phyloP scores from a whole-genome alignment of 2,113 vertebrate species.

The Parus major region DNA sequence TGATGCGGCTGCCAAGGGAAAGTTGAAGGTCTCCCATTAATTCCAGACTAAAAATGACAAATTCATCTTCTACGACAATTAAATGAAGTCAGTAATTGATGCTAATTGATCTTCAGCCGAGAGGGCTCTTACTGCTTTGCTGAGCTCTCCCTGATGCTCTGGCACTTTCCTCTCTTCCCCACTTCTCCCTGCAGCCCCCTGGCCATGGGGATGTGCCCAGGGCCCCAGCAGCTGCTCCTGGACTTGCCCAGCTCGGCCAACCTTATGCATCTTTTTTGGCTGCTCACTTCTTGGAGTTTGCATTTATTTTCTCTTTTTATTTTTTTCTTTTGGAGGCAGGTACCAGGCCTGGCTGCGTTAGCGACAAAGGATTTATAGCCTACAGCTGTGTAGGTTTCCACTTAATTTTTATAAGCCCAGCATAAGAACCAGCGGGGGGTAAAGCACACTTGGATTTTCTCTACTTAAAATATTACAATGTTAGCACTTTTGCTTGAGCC shows the following conservation, averaged over 20 bases:
- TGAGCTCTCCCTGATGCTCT: constrained; percentile 34
- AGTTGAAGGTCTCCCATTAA: constrained; percentile 89
- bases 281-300: background rate
- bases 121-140: constrained; percentile 68
- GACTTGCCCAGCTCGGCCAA: background rate
- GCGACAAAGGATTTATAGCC: constrained; percentile 79
- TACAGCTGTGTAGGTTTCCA: constrained; percentile 81
- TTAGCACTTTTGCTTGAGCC: constrained; percentile 74
- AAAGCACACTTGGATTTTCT: constrained; percentile 82
- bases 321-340: constrained; percentile 47
- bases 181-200: background rate
- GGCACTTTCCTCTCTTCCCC: background rate
- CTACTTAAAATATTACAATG: constrained; percentile 78
- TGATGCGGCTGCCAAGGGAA: constrained; percentile 77
- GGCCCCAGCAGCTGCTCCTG: background rate
- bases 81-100: constrained; percentile 91
- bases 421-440: constrained; percentile 74
- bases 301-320: background rate
- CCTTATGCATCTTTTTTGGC: background rate
- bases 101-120: constrained; percentile 86
- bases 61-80: constrained; percentile 89
- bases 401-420: constrained; percentile 83
- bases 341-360: constrained; percentile 66
- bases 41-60: constrained; percentile 89
- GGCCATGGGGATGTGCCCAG: background rate